A percentile compares a stretch with the other conserved stretches of the same genome.
Conservation (phyloP, 2,888 invertebrate species). For the Alentia gelatinosa region DNA sequence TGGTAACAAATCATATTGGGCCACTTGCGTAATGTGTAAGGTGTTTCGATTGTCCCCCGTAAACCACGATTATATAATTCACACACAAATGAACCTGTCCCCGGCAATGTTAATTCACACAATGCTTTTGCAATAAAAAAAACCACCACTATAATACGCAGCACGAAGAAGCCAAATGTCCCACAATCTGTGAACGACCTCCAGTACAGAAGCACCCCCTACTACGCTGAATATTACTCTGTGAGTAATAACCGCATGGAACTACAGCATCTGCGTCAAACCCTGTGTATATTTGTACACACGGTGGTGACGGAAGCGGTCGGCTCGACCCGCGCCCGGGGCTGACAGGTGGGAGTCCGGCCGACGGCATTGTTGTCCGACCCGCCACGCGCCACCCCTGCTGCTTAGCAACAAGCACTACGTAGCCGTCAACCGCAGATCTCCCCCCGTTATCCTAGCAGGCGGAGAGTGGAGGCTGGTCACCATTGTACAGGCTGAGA, state of each 20-base stretch:
- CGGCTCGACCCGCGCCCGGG: not conserved
- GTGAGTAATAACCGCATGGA: not conserved
- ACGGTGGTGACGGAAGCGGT: not conserved
- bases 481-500: not conserved
- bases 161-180: too few relatives aligned
- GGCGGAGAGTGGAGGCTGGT: not conserved
- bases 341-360: not conserved
- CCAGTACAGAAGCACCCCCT: not conserved
- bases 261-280: not conserved
- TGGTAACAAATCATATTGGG: too few relatives aligned
- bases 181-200: too few relatives aligned
- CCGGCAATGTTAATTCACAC: not conserved
- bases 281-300: slow-evolving; percentile 3
- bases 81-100: not conserved
- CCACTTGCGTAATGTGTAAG: too few relatives aligned
- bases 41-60: too few relatives aligned
- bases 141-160: too few relatives aligned
- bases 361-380: not conserved
- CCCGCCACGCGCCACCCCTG: not conserved
- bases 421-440: not conserved
- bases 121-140: not conserved
- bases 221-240: not conserved
- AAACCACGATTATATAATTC: not conserved
- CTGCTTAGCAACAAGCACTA: not conserved
- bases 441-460: not conserved